Evolutionary conservation across 2,888 invertebrate genomes (phyloP).

Genomic region (Anodontia alba): DNA sequence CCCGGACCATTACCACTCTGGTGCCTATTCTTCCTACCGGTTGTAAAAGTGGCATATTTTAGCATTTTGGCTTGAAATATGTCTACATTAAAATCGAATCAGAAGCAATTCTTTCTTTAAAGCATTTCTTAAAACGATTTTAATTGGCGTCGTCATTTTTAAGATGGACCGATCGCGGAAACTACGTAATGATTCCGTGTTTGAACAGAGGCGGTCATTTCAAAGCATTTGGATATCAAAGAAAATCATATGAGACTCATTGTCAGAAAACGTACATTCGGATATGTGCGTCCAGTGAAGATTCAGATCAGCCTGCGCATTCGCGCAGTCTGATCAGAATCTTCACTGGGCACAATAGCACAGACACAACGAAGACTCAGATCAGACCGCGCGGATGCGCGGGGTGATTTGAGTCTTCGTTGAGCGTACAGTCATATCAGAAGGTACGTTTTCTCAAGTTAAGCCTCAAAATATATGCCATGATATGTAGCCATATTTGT

Average conservation of each 20-base stretch:
- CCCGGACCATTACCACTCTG: conserved; percentile 31
- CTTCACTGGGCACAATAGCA: no score
- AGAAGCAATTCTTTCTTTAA: conserved; percentile 14
- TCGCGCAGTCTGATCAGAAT: no score
- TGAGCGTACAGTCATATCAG: no score
- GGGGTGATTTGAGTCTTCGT: no score
- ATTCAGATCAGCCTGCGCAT: no score
- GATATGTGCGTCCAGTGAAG: no score
- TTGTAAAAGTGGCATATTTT: conserved; percentile 40
- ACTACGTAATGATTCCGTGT: neutral
- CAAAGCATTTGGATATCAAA: neutral
- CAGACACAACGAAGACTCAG: no score
- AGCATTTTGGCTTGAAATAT: conserved; percentile 21
- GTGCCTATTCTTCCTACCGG: neutral
- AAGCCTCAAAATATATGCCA: no score
- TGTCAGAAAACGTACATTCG: no score
- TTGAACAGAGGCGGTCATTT: conserved; percentile 1
- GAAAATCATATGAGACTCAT: neutral
- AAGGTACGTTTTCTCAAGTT: no score
- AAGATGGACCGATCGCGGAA: neutral
- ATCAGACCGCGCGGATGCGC: no score
- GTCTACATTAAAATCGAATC: conserved; percentile 44
- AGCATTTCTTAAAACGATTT: conserved; percentile 14
- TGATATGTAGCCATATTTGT: no score
- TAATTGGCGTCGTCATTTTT: conserved; percentile 38